Evolutionary conservation across 2,113 vertebrate genomes (phyloP), one percentile per base, ranked within the genome.

Genomic region (Syngnathoides biaculeatus): DNA sequence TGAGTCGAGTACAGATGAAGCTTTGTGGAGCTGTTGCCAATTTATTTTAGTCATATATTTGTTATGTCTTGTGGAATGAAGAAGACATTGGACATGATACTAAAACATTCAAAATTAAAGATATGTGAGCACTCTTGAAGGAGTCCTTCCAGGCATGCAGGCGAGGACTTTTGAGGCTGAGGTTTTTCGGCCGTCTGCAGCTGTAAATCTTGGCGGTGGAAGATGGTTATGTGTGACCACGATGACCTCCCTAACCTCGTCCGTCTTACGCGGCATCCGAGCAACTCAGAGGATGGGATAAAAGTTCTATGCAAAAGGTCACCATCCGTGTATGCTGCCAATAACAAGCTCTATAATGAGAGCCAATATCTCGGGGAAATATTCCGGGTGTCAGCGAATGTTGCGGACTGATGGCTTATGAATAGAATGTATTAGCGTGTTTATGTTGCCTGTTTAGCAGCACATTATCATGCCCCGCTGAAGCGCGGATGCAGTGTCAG

Each of bases 11-110:
- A 57, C 14, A 30, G 14, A 57, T 27, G 55, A 30, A 2, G 14
- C 14, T 57, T 57, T 30, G 5, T 30, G 26, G 15, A 30, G 12
- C 12, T 55, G 10, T 55, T 26, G 26, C n/a, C 15, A 2, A 5
- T 27, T 56, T 56, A 7, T 62, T 61, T 89, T 71, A 73, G 83
- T 80, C 78, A 82, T 91, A 85, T 78, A 53, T 88, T 80, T 87
- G 91, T 92, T 90, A 91, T 90, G 87, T 92, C 87, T 92, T 90
- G 87, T 89, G 77, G 84, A 83, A 86, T 91, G 91, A 92, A 92
- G 91, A 92, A 90, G 86, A 89, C 83, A 88, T 90, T 89, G 88
- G 80, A 87, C 75, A 77, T 89, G 88, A 81, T 85, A 9, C 26
- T 30, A 30, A 57, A 57, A 30, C 26, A 57, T 40, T n/a, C 30